phyloP scores from a whole-genome alignment of 2,888 invertebrate genomes.

The Ornithoptera priamus region DNA sequence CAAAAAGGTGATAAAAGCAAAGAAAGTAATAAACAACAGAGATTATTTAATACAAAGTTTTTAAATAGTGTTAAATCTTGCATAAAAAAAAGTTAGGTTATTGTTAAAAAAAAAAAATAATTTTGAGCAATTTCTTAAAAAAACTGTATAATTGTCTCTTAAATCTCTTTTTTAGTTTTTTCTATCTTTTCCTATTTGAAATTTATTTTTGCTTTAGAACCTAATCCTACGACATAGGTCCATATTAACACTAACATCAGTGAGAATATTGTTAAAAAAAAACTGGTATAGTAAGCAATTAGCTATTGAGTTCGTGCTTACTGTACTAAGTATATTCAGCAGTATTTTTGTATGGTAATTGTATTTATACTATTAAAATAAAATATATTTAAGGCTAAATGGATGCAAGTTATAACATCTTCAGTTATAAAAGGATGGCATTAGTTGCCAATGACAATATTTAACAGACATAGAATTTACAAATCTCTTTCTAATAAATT shows the following conservation, averaged over 20 bases:
- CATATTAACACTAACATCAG: conserved; percentile 6
- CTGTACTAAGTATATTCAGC: conserved; percentile 31
- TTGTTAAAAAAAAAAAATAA: no score
- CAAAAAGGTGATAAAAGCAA: no score
- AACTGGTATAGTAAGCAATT: conserved; percentile 14
- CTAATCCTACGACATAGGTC: neutral
- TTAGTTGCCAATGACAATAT: conserved; percentile 68
- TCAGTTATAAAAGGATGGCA: conserved; percentile 40
- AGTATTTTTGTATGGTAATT: conserved; percentile 67
- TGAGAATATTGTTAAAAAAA: conserved; percentile 13
- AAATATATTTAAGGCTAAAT: conserved; percentile 10
- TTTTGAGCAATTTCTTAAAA: no score
- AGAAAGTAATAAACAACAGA: no score
- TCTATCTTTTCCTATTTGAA: neutral
- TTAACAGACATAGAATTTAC: conserved; percentile 28
- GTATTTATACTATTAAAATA: conserved; percentile 41
- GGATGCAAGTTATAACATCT: conserved; percentile 26
- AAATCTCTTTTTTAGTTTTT: no score
- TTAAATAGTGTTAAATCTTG: no score
- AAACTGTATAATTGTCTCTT: no score
- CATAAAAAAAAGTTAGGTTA: no score
- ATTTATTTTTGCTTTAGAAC: no score
- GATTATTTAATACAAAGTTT: no score
- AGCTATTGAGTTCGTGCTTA: conserved; percentile 9
- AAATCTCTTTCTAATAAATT: neutral